Evolutionary conservation across 2,797 vertebrate species (phyloP).

Genomic region (Agapornis canus): DNA sequence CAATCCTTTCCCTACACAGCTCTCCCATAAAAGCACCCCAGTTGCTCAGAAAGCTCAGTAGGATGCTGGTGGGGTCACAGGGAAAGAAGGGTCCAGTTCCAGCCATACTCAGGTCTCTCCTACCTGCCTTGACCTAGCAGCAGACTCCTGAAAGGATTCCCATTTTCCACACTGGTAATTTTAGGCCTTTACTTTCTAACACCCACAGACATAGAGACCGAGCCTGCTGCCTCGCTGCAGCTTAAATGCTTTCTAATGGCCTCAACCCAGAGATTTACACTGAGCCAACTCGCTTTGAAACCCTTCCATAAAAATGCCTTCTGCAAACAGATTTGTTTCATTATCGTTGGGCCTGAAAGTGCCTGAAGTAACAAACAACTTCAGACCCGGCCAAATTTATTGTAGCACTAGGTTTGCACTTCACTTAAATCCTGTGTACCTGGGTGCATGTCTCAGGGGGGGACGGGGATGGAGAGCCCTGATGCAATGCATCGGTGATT

Average conservation of each 20-base stretch:
- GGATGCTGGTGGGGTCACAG: neutral
- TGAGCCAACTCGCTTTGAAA: slow-evolving; percentile 42
- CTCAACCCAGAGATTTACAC: slow-evolving; percentile 52
- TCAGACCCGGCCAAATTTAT: slow-evolving; percentile 37
- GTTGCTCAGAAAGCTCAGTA: neutral
- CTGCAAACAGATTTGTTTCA: slow-evolving; percentile 67
- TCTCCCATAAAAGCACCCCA: neutral
- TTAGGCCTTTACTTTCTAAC: neutral
- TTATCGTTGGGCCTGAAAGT: slow-evolving; percentile 14
- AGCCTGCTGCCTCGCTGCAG: neutral
- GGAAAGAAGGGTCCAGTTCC: neutral
- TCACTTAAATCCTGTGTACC: neutral
- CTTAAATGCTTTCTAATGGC: slow-evolving; percentile 52
- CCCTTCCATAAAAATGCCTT: slow-evolving; percentile 47
- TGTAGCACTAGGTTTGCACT: neutral
- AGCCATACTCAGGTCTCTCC: neutral
- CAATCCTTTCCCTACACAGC: neutral
- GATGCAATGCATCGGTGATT: slow-evolving; percentile 26
- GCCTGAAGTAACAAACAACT: slow-evolving; percentile 61
- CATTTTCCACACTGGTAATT: neutral
- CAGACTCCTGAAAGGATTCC: neutral
- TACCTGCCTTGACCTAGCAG: neutral
- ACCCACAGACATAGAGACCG: neutral
- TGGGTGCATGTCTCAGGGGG: neutral
- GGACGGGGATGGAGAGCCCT: neutral